Evolutionary conservation across 2,113 vertebrate species (phyloP), one percentile per base, ranked within the genome.

Genomic region (Cinclus mexicanus): DNA sequence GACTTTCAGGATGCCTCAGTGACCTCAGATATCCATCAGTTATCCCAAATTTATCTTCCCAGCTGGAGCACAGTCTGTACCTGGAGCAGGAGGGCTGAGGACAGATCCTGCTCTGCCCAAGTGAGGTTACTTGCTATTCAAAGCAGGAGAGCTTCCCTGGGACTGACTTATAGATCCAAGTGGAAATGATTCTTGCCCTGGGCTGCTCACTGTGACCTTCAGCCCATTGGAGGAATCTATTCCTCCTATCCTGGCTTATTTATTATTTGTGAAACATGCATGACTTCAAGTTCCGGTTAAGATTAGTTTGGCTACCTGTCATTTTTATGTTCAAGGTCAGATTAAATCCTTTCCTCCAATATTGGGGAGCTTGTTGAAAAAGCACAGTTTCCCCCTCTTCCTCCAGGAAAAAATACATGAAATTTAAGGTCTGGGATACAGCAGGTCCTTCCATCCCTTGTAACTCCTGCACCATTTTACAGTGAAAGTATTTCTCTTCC

Each of bases 241-340:
- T 96, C 83, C 61, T 91, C 72, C 91, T 71, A 7, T 75, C 91
- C 65, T 79, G 69, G 64, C 72, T 94, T 94, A 79, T 94, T 95
- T 95, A 87, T 92, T 95, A 81, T 89, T 93, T 91, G 93, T 94
- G 95, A 96, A 96, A 71, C 86, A 94, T 95, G 96, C 91, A 92
- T 78, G 89, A 87, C 83, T 96, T 94, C 35, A 22, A 49, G 80
- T 94, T 96, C 82, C 72, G 75, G 56, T 87, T 87, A 18, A 81
- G 94, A 71, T 89, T 75, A 59, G 56, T 81, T 93, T 4, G 44
- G 80, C 83, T 90, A 72, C 89, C 86, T 78, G 89, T 93, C 89
- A 52, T 81, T 81, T 85, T 89, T 77, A 35, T 42, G 7, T 56
- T 82, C 80, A 90, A 95, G 94, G 93, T 87, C 44, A 0, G 39